These are phyloP conservation scores for Drosophila pseudoananassae DNA, from an alignment of 1,140 invertebrate genomes.

Conservation along the genomic window DNA sequence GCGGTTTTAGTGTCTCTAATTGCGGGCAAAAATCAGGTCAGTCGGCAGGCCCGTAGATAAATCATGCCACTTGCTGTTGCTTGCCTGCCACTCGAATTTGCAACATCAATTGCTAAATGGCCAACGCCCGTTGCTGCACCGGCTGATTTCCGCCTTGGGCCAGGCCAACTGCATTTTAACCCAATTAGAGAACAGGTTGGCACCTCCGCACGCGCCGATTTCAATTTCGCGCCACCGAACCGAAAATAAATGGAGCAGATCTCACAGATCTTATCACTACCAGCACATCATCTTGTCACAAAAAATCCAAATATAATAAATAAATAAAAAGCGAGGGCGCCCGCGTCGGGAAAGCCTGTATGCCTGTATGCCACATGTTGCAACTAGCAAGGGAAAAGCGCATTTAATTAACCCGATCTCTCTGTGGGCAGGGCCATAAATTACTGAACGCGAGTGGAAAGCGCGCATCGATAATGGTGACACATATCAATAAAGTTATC, in stretches of 20 bases:
- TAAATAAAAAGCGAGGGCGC: constrained; percentile 17
- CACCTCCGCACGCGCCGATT: constrained; percentile 61
- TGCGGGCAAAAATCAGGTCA: constrained; percentile 49
- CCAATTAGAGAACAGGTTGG: constrained; percentile 80
- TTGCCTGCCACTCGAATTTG: constrained; percentile 16
- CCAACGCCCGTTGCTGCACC: constrained; percentile 60
- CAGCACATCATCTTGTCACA: constrained; percentile 29
- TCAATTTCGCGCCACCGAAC: constrained; percentile 55
- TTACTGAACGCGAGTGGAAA: constrained; percentile 62
- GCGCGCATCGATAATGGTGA: constrained; percentile 67
- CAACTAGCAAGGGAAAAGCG: constrained; percentile 22
- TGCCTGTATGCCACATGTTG: background rate
- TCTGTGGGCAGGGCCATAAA: constrained; percentile 60
- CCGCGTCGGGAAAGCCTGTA: constrained; percentile 6
- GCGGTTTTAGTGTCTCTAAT: constrained; percentile 14
- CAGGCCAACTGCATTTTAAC: constrained; percentile 74
- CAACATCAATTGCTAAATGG: constrained; percentile 62
- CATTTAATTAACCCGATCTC: constrained; percentile 62
- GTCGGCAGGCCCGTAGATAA: constrained; percentile 57
- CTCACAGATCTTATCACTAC: constrained; percentile 47
- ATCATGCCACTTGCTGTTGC: constrained; percentile 56
- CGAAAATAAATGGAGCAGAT: constrained; percentile 64
- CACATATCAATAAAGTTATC: constrained; percentile 78
- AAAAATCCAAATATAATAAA: background rate
- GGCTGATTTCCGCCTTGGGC: constrained; percentile 62